Conservation (phyloP, 2,888 invertebrate species). For the Elysia crispata region DNA sequence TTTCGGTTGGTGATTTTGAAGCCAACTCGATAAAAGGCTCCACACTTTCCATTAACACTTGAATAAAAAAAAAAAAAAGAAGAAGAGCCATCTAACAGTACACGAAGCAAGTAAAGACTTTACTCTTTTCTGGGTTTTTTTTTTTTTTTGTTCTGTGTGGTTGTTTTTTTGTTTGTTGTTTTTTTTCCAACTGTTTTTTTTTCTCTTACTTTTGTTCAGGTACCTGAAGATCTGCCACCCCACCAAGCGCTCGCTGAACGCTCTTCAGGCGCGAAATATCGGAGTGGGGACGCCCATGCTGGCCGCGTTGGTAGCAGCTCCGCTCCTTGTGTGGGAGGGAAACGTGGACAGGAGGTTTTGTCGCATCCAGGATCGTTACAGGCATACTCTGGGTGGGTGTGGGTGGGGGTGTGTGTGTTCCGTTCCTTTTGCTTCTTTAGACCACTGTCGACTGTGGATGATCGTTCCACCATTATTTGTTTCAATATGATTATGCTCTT, state of each 20-base stretch:
- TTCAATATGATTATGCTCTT: not conserved
- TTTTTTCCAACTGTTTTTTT: no score
- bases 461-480: conserved; percentile 5
- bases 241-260: conserved; percentile 42
- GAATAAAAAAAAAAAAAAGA: no score
- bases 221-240: conserved; percentile 49
- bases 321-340: conserved; percentile 43
- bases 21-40: no score
- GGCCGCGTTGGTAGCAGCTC: conserved; percentile 41
- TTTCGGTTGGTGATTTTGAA: no score
- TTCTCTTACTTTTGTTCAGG: not conserved
- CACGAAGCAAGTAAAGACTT: not conserved
- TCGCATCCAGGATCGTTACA: conserved; percentile 41
- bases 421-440: not conserved
- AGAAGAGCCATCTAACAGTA: no score
- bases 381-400: conserved; percentile 34
- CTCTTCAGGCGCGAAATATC: conserved; percentile 38
- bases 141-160: no score
- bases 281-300: conserved; percentile 36
- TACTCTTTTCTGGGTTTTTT: no score
- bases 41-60: no score
- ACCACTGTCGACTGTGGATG: not conserved
- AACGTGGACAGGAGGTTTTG: conserved; percentile 42
- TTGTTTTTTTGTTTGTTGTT: no score
- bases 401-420: not conserved